Conservation (phyloP, 2,797 vertebrate species). For the Coccyzus lansbergi region DNA sequence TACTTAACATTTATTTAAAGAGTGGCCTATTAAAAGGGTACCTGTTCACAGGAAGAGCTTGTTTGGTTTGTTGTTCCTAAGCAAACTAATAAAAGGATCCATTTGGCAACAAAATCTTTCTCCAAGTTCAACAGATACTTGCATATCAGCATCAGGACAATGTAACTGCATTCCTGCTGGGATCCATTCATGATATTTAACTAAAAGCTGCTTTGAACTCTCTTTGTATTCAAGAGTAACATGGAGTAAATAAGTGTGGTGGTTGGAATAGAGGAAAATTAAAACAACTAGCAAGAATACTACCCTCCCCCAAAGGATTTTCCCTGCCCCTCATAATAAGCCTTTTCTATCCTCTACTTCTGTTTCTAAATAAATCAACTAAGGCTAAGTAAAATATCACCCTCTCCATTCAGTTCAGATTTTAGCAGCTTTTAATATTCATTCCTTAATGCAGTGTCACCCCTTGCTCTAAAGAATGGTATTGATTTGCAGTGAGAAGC, state of each 20-base stretch:
- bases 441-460: not conserved
- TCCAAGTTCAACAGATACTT: not conserved
- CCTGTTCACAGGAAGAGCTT: not conserved
- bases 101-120: not conserved
- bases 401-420: not conserved
- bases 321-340: not conserved
- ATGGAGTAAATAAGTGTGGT: not conserved
- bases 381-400: not conserved
- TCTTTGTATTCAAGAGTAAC: not conserved
- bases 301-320: not conserved
- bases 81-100: not conserved
- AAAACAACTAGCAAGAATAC: not conserved
- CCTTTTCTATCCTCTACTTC: not conserved
- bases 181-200: not conserved
- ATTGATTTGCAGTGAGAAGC: conserved; percentile 50
- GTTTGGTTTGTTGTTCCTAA: not conserved
- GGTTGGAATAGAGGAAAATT: not conserved
- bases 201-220: not conserved
- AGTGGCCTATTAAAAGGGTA: not conserved
- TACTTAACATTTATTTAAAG: not conserved
- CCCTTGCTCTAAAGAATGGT: not conserved
- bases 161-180: not conserved
- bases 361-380: not conserved
- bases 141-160: not conserved
- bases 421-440: conserved; percentile 9